Conservation (phyloP, 30 jellyfish, hydroid and myxozoan species). For the Morbakka virulenta region DNA sequence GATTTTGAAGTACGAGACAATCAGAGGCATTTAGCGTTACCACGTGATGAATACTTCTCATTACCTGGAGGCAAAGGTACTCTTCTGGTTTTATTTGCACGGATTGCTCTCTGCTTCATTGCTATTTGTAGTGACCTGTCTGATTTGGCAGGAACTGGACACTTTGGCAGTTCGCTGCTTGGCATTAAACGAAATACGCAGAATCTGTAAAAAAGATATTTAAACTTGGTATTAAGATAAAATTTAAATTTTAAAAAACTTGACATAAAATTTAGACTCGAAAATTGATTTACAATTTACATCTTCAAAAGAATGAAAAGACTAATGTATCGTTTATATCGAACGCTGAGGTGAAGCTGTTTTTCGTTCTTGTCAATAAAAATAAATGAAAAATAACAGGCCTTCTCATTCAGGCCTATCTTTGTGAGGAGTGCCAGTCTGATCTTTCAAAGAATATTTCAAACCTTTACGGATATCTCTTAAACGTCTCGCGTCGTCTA, state of each 20-base stretch:
- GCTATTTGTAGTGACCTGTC: conserved; percentile 70
- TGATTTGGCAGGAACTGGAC: conserved; percentile 43
- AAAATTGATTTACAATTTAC: background rate
- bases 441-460: no score
- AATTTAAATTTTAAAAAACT: background rate
- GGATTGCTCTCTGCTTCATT: conserved; percentile 27
- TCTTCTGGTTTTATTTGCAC: conserved; percentile 17
- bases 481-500: no score
- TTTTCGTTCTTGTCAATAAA: no score
- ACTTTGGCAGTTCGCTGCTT: conserved; percentile 8
- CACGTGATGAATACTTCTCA: background rate
- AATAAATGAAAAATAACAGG: no score
- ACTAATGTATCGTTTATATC: background rate
- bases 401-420: no score
- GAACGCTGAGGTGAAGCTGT: no score
- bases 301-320: background rate
- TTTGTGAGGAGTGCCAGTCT: no score
- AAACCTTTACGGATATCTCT: no score
- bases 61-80: conserved; percentile 79
- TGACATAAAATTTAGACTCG: background rate
- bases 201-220: conserved; percentile 42
- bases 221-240: no score
- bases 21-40: no score
- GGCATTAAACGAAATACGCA: conserved; percentile 75
- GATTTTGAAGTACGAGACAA: no score